phyloP scores from a whole-genome alignment of 2,797 vertebrate genomes.

The Channa striata region DNA sequence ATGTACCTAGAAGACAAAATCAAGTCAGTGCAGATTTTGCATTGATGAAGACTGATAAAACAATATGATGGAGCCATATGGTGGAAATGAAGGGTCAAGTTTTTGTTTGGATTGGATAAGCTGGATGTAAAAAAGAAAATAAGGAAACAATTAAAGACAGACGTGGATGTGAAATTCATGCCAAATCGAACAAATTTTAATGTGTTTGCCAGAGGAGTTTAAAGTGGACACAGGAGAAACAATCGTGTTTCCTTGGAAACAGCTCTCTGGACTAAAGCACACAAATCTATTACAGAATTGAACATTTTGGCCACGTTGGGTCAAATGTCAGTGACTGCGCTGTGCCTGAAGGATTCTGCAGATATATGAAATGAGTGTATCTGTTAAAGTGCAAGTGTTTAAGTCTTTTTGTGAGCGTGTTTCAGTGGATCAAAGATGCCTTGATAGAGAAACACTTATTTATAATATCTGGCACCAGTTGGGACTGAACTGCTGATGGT shows the following conservation, averaged over 20 bases:
- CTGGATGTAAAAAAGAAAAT: conserved; percentile 44
- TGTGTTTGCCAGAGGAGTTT: conserved; percentile 29
- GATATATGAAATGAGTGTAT: conserved; percentile 66
- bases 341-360: conserved; percentile 57
- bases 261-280: conserved; percentile 47
- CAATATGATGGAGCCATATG: conserved; percentile 55
- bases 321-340: conserved; percentile 49
- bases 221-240: conserved; percentile 37
- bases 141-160: conserved; percentile 27
- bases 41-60: conserved; percentile 48
- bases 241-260: conserved; percentile 49
- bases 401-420: conserved; percentile 66
- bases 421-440: conserved; percentile 70
- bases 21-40: conserved; percentile 37
- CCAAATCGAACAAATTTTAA: conserved; percentile 56
- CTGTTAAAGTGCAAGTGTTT: conserved; percentile 65
- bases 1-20: conserved; percentile 68
- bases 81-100: conserved; percentile 42
- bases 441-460: conserved; percentile 71
- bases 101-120: conserved; percentile 29
- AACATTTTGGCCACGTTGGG: conserved; percentile 24
- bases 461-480: conserved; percentile 62
- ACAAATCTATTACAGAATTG: conserved; percentile 21
- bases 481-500: conserved; percentile 53
- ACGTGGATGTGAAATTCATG: conserved; percentile 52